A percentile compares a stretch with the other conserved stretches of the same genome.
Evolutionary conservation across 2,113 vertebrate species (phyloP).

Genomic region (Mustelus asterias): DNA sequence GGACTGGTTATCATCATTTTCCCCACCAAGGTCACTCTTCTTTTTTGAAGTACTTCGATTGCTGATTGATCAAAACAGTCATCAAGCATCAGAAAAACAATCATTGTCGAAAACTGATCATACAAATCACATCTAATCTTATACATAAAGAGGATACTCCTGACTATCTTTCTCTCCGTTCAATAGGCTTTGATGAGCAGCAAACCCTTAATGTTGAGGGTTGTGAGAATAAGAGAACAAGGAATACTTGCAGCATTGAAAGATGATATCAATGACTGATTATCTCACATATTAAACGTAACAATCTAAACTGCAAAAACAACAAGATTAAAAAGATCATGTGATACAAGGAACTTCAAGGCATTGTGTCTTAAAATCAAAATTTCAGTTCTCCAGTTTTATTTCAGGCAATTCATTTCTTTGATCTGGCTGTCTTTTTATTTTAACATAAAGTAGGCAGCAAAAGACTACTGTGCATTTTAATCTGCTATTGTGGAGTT

Average conservation of each 20-base stretch:
- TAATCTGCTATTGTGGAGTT: not conserved
- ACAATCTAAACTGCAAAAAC: not conserved
- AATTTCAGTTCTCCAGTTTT: not conserved
- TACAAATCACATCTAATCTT: not conserved
- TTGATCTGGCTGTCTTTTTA: not conserved
- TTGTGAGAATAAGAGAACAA: not conserved
- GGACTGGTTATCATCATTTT: too few relatives aligned
- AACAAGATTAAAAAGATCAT: not conserved
- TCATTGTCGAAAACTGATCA: not conserved
- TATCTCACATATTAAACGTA: too few relatives aligned
- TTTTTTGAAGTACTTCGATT: not conserved
- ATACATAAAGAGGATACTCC: not conserved
- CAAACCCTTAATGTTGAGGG: not conserved
- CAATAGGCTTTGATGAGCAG: not conserved
- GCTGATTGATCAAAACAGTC: not conserved
- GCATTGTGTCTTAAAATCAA: not conserved
- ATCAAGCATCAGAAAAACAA: not conserved
- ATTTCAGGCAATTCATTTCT: not conserved
- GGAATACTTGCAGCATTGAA: not conserved
- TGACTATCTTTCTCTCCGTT: not conserved
- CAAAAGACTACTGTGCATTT: not conserved
- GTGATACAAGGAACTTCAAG: not conserved
- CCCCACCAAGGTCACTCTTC: too few relatives aligned
- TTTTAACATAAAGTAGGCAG: not conserved
- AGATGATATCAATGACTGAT: not conserved